phyloP scores from a whole-genome alignment of 2,113 vertebrate genomes.

The Illadopsis cleaveri region DNA sequence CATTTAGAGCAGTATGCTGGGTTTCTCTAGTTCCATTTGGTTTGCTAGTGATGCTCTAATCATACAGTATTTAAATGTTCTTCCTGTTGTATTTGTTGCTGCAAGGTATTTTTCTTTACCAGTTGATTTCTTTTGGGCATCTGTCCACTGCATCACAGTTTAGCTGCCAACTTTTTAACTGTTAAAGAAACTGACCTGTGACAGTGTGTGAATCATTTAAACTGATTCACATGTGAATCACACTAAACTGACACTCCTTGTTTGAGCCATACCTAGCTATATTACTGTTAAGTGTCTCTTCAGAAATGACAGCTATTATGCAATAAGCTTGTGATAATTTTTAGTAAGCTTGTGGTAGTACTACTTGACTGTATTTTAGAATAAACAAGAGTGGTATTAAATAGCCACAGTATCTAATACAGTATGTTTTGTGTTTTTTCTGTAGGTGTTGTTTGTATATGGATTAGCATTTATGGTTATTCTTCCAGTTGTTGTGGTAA shows the following conservation, averaged over 20 bases:
- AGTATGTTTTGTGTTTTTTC: background rate
- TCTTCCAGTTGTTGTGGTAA: constrained; percentile 97
- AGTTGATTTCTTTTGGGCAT: background rate
- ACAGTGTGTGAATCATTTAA: background rate
- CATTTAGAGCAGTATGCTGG: background rate
- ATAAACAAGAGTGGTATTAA: background rate
- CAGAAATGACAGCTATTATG: background rate
- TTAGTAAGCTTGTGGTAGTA: background rate
- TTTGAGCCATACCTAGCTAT: background rate
- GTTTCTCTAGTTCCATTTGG: background rate
- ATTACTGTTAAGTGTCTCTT: background rate
- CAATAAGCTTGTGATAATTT: background rate
- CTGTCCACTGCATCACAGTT: background rate
- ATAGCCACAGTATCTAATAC: background rate
- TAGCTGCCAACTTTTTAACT: background rate
- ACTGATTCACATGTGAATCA: background rate
- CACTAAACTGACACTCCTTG: background rate
- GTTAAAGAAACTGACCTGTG: background rate
- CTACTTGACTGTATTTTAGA: background rate
- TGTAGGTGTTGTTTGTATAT: constrained; percentile 93
- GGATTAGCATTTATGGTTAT: constrained; percentile 99
- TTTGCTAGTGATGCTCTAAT: background rate
- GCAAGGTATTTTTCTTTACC: background rate
- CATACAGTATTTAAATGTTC: background rate
- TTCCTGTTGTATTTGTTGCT: background rate